phyloP scores from a whole-genome alignment of 1,140 invertebrate genomes.

The Pteromalus puparum region DNA sequence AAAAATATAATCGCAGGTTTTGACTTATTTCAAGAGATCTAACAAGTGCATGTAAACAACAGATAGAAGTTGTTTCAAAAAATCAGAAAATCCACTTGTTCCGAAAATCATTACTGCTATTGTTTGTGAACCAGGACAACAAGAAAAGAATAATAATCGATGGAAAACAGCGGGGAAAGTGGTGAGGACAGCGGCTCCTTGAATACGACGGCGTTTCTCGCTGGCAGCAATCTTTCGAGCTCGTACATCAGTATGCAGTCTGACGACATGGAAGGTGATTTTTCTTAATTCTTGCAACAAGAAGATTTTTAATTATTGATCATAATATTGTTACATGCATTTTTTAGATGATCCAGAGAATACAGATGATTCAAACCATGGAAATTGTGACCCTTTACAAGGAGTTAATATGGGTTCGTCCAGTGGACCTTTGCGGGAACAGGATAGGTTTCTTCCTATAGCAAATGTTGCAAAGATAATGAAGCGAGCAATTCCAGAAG shows the following conservation, averaged over 20 bases:
- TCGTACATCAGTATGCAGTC: constrained; percentile 73
- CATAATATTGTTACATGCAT: constrained; percentile 18
- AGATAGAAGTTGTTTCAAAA: not conserved
- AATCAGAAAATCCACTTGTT: not conserved
- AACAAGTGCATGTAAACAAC: not conserved
- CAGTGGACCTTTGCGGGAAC: constrained; percentile 83
- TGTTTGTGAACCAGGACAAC: not conserved
- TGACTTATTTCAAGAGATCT: too few species aligned
- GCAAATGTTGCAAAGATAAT: constrained; percentile 99
- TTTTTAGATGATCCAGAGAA: constrained; percentile 78
- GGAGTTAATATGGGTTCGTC: constrained; percentile 73
- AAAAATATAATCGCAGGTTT: too few species aligned
- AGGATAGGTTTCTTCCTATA: constrained; percentile 97
- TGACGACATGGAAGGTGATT: constrained; percentile 74
- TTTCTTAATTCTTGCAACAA: constrained; percentile 37
- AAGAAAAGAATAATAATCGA: constrained; percentile 50
- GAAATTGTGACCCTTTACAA: constrained; percentile 71
- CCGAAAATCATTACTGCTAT: too few species aligned
- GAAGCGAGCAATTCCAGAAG: constrained; percentile 97
- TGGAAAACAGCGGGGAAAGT: constrained; percentile 77
- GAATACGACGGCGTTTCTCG: constrained; percentile 67
- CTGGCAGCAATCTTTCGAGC: constrained; percentile 65
- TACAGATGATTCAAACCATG: constrained; percentile 84
- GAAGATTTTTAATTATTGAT: not conserved
- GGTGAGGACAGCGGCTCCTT: constrained; percentile 73